phyloP scores from a whole-genome alignment of 2,113 vertebrate species.

The Fukomys damarensis region DNA sequence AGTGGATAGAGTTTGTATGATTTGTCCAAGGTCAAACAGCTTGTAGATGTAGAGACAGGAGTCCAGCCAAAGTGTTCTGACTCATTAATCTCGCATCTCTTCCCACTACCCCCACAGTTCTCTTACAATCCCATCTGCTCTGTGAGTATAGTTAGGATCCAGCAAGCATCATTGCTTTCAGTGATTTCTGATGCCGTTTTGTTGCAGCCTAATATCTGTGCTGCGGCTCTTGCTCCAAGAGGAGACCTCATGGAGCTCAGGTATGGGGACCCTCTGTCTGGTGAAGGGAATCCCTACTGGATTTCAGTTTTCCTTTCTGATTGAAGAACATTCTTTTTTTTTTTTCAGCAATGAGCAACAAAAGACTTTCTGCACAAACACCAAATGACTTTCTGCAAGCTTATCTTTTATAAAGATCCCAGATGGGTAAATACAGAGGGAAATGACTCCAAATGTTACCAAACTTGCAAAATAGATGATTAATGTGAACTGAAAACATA shows the following conservation, averaged over 20 bases:
- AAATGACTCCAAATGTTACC: slow-evolving; percentile 81
- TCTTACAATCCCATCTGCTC: slow-evolving; percentile 48
- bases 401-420: slow-evolving; percentile 72
- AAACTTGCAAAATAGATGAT: slow-evolving; percentile 77
- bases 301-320: neutral
- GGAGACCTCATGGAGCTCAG: neutral
- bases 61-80: slow-evolving; percentile 38
- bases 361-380: slow-evolving; percentile 25
- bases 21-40: slow-evolving; percentile 18
- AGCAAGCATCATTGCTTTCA: neutral
- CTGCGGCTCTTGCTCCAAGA: neutral
- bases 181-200: neutral
- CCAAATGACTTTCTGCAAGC: slow-evolving; percentile 57
- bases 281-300: neutral
- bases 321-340: neutral
- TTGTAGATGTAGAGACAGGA: neutral
- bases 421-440: slow-evolving; percentile 79
- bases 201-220: neutral
- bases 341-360: slow-evolving; percentile 26
- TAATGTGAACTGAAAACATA: slow-evolving; percentile 79
- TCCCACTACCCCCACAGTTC: slow-evolving; percentile 1
- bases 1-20: neutral
- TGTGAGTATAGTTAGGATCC: neutral
- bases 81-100: slow-evolving; percentile 44
- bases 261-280: neutral